Evolutionary conservation across 35 echinoderm and acorn worm genomes (phyloP).

Genomic region (Acanthaster planci): DNA sequence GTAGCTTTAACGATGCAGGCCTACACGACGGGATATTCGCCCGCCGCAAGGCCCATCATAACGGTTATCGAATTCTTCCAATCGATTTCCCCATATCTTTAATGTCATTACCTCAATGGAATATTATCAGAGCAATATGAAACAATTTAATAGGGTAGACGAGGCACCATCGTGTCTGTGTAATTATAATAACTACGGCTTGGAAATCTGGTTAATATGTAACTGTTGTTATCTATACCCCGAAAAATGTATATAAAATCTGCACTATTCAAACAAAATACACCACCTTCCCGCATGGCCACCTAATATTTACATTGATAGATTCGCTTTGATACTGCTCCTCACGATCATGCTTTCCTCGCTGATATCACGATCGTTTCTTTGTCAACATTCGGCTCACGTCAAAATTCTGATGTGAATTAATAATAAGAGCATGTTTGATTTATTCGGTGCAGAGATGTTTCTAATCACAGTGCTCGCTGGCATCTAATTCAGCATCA

Average conservation of each 20-base stretch:
- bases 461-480: too few species aligned
- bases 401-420: constrained; percentile 13
- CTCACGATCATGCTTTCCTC: too few species aligned
- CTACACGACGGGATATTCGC: not conserved
- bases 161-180: not conserved
- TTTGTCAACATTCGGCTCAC: not conserved
- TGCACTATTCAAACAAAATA: constrained; percentile 24
- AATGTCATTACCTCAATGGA: constrained; percentile 16
- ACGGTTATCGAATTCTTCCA: constrained; percentile 12
- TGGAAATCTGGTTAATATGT: not conserved
- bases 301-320: not conserved
- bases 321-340: constrained; percentile 14
- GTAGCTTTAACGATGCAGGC: not conserved
- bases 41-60: not conserved
- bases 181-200: not conserved
- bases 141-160: constrained; percentile 2
- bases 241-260: not conserved
- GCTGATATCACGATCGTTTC: too few species aligned
- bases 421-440: constrained; percentile 21
- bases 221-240: not conserved
- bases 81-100: constrained; percentile 19
- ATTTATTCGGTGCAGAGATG: not conserved
- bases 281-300: not conserved
- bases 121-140: constrained; percentile 28
- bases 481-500: too few species aligned